Base-by-base conservation (phyloP, 2,888 invertebrate genomes). In the Tanytarsus gracilentus region DNA sequence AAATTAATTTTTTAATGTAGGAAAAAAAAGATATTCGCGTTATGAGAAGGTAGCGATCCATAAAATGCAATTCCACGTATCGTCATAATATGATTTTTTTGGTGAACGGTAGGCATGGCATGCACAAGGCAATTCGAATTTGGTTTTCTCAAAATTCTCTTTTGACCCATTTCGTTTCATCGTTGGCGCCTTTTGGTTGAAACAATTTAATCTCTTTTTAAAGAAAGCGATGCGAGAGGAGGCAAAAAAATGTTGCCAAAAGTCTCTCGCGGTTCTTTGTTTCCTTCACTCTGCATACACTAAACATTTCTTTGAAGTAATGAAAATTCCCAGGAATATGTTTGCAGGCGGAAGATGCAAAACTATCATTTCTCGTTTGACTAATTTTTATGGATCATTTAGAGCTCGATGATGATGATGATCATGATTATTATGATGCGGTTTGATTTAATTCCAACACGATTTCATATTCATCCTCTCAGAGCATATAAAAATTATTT, bases 131-230 rank as follows among this genome's bases (percentile, higher is more conserved):
- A n/a, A n/a, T n/a, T n/a, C 44, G 9, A 44, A 44, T 44, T 44
- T 44, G 44, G 44, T 44, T 44, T 58, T 58, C 40, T 48, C 48
- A 40, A 40, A 58, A 48, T 40, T 48, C 30, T 48, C 48, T 48
- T 48, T 58, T 40, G 44, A 48, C 44, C 58, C 27, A 40, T 58
- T 58, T 58, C 48, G 44, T 18, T 58, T 11, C 50, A 18, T 30
- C 11, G 9, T 58, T 58, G 58, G 58, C 58, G 58, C 58, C 58
- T 58, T 40, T 11, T 33, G 6, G n/a, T 11, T n/a, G 14, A 26
- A 58, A 58, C 58, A 58, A 48, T 58, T 58, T 58, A 58, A 58
- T 58, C 48, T 58, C 25, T 25, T 26, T 49, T 11, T 30, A 8
- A 6, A 6, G 7, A 30, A 30, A 30, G 9, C 30, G 9, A n/a